Conservation (phyloP, 2,113 vertebrate species). For the Noctilio leporinus region DNA sequence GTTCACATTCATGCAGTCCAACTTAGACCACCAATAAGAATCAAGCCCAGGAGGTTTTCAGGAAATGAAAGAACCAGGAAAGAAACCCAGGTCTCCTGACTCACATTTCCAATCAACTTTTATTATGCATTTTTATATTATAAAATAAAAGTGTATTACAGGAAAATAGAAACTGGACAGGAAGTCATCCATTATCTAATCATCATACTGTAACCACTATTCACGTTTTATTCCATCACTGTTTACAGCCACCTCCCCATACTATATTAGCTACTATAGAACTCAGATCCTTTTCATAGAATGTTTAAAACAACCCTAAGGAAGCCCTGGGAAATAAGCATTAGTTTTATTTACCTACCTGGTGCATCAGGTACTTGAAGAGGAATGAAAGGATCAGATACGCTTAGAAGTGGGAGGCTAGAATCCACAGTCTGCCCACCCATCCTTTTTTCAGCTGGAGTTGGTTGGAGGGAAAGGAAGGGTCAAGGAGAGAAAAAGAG, state of each 20-base stretch:
- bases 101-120: background rate
- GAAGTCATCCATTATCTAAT: background rate
- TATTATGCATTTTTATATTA: slow-evolving; percentile 5
- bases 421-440: slow-evolving; percentile 82
- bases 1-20: background rate
- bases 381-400: slow-evolving; percentile 88
- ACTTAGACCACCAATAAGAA: background rate
- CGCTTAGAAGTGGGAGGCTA: slow-evolving; percentile 81
- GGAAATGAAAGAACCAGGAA: background rate
- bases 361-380: slow-evolving; percentile 85
- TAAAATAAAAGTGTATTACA: slow-evolving; percentile 5
- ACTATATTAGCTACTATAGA: background rate
- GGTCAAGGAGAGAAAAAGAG: slow-evolving; percentile 26
- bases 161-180: background rate
- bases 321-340: background rate
- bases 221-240: background rate
- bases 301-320: slow-evolving; percentile 13
- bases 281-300: background rate
- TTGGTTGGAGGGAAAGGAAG: slow-evolving; percentile 52
- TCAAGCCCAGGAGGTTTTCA: background rate
- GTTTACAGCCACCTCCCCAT: background rate
- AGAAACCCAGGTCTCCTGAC: background rate
- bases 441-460: slow-evolving; percentile 83
- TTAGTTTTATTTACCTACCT: slow-evolving; percentile 79
- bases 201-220: background rate